These are phyloP conservation scores for Agonopterix arenella DNA, from an alignment of 2,888 invertebrate species.

Conservation along the genomic window DNA sequence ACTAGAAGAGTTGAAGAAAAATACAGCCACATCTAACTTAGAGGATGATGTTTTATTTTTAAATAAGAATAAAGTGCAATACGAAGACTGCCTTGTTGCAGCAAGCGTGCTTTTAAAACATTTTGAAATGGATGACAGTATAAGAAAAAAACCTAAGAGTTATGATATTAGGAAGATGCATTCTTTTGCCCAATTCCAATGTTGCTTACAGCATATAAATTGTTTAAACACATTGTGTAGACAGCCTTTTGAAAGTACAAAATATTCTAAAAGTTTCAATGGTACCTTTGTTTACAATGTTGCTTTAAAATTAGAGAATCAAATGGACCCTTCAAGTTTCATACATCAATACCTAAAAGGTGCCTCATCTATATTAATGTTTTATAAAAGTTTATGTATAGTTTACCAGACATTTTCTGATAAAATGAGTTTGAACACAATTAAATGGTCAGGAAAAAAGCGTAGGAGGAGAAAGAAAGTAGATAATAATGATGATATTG, in stretches of 20 bases:
- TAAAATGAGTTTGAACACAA: conserved; percentile 38
- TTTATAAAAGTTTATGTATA: conserved; percentile 49
- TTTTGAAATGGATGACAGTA: conserved; percentile 76
- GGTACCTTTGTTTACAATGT: conserved; percentile 88
- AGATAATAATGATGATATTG: conserved; percentile 37
- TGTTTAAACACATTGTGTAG: conserved; percentile 81
- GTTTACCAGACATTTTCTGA: conserved; percentile 33
- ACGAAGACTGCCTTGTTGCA: conserved; percentile 76
- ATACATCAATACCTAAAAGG: conserved; percentile 67
- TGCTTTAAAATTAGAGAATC: conserved; percentile 77
- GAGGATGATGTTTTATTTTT: conserved; percentile 41
- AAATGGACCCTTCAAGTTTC: conserved; percentile 71
- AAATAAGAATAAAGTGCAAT: conserved; percentile 68
- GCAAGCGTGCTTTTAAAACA: conserved; percentile 76
- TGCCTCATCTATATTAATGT: conserved; percentile 43
- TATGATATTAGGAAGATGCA: conserved; percentile 78
- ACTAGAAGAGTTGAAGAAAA: conserved; percentile 43
- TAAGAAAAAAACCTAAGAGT: conserved; percentile 68
- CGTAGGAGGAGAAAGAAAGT: conserved; percentile 34
- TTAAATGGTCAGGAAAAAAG: conserved; percentile 34
- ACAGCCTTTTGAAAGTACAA: conserved; percentile 73
- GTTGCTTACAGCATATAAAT: conserved; percentile 75
- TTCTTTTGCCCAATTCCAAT: conserved; percentile 81
- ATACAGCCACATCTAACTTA: conserved; percentile 6
- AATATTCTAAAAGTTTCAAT: conserved; percentile 81